Percentiles rank a stretch among this genome's conserved stretches.
These are phyloP conservation scores for Mustelus asterias DNA, from an alignment of 2,113 vertebrate genomes.

Conservation along the genomic window DNA sequence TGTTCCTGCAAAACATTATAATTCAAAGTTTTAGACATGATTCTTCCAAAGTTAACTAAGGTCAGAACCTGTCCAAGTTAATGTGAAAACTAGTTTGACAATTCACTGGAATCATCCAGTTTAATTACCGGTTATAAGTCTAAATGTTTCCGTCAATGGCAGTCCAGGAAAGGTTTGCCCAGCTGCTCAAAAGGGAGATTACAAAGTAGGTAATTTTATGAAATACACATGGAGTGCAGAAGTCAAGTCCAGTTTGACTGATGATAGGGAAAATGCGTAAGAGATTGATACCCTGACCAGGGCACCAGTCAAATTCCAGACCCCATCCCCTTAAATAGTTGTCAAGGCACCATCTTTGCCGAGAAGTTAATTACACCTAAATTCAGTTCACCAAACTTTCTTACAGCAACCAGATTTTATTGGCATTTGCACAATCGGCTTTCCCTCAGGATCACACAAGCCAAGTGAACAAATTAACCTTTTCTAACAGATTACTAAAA, in stretches of 20 bases:
- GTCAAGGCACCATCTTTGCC: not conserved
- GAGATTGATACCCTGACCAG: not conserved
- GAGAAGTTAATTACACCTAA: not conserved
- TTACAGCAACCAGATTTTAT: not conserved
- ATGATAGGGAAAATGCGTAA: not conserved
- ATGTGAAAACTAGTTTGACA: not conserved
- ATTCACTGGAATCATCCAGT: not conserved
- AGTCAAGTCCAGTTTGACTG: not conserved
- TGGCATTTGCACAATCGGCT: not conserved
- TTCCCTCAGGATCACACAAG: not conserved
- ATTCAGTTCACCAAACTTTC: not conserved
- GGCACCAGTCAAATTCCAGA: not conserved
- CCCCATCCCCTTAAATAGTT: not conserved
- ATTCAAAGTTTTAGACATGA: not conserved
- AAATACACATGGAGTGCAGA: not conserved
- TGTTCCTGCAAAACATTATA: slow-evolving; percentile 59
- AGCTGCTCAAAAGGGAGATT: not conserved
- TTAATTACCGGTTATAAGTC: not conserved
- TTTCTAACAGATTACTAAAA: not conserved
- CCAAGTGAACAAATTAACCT: not conserved
- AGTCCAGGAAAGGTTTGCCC: not conserved
- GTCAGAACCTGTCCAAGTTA: not conserved
- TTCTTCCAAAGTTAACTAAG: not conserved
- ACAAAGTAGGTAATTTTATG: too few species aligned
- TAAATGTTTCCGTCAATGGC: not conserved